Base-by-base conservation (phyloP, 1,140 invertebrate genomes). In the Drosophila biarmipes region DNA sequence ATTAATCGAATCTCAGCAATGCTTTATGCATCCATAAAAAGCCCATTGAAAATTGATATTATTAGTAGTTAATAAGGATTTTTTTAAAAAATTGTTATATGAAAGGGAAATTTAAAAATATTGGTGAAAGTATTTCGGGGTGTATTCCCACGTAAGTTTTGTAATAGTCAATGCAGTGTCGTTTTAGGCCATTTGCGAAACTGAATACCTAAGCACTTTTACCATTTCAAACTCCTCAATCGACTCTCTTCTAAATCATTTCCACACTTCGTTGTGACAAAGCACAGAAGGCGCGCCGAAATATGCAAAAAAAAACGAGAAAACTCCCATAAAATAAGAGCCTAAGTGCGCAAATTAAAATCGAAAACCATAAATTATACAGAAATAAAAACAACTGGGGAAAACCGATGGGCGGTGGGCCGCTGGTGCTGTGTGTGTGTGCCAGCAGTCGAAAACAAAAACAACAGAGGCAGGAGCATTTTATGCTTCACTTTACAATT, bases 401-500 rank as follows among this genome's bases (percentile, higher is more conserved):
- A 37, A 38, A 72, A 59, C 17, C 15, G 17, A 7, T 12, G 14
- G 48, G 31, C 27, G 34, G 29, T 31, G 27, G 4, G 73, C 10
- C 34, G 40, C 5, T 24, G 14, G 8, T 29, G 6, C 29, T 6
- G 14, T 17, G n/a, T 37, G 43, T 64, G 71, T 37, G 72, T 61
- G 62, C 43, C 56, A 69, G 61, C 74, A 75, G 82, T 69, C 82
- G 82, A 49, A 68, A 54, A 21, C 58, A 63, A 49, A 48, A 21
- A 40, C 58, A n/a, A 27, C 37, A n/a, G 43, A 21, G 48, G 43
- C 54, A 75, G 58, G 52, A 67, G 34, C 38, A 87, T 87, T 87
- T 87, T 87, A 87, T 87, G 82, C 82, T 68, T 64, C 75, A 67
- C 80, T 87, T 87, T 87, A 82, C 82, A 87, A 87, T 87, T 87